Evolutionary conservation across 2,113 vertebrate genomes (phyloP).

Genomic region (Hymenochirus boettgeri): DNA sequence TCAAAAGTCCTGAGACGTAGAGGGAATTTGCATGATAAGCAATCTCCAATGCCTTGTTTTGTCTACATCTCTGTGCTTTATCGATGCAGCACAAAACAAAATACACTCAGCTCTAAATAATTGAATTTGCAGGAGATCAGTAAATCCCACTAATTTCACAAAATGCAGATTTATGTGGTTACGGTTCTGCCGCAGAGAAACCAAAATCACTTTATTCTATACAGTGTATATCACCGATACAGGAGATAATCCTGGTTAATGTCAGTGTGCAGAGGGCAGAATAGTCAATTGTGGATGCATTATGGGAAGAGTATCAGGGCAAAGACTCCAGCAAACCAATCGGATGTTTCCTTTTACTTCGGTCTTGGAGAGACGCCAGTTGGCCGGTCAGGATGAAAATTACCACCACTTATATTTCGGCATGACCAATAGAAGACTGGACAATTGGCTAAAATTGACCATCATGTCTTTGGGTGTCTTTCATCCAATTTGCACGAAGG

Average conservation of each 20-base stretch:
- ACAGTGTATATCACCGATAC: too few species aligned
- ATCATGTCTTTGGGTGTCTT: too few species aligned
- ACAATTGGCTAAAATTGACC: too few species aligned
- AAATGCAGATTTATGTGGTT: neutral
- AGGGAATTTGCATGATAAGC: neutral
- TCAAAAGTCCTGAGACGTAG: neutral
- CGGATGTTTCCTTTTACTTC: too few species aligned
- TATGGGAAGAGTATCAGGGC: neutral
- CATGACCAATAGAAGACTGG: too few species aligned
- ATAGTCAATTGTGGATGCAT: neutral
- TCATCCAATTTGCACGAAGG: too few species aligned
- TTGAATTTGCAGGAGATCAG: neutral
- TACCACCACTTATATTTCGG: too few species aligned
- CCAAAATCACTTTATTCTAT: neutral
- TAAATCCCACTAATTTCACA: conserved; percentile 1
- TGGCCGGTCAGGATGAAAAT: too few species aligned
- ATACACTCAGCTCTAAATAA: neutral
- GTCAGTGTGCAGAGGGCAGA: neutral
- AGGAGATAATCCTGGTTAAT: neutral
- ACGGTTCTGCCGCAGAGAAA: neutral
- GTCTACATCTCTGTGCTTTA: neutral
- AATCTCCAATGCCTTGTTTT: neutral
- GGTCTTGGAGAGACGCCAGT: too few species aligned
- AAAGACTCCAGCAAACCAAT: neutral
- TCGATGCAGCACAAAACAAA: neutral